Evolutionary conservation across 2,888 invertebrate species (phyloP).

Genomic region (Cataglyphis livida): DNA sequence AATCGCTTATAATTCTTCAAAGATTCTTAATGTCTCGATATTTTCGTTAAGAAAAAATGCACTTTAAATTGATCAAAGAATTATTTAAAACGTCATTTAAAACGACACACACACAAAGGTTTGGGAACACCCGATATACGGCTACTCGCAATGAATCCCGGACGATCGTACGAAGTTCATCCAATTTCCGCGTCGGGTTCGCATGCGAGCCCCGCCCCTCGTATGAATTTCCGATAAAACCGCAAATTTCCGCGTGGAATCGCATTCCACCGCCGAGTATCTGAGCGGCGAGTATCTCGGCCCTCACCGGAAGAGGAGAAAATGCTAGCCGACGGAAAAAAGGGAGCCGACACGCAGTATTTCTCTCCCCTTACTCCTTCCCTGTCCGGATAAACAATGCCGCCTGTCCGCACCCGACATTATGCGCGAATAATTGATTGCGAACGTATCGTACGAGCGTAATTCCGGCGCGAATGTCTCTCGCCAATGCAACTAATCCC

Average conservation of each 20-base stretch:
- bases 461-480: constrained; percentile 21
- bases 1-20: neutral
- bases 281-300: constrained; percentile 3
- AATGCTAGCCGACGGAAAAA: constrained; percentile 39
- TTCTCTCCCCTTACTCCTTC: constrained; percentile 12
- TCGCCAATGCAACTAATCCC: neutral
- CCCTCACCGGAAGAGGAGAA: neutral
- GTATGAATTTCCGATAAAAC: constrained; percentile 71
- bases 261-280: constrained; percentile 46
- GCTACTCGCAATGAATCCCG: neutral
- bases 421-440: constrained; percentile 51
- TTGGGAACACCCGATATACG: neutral
- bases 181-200: constrained; percentile 67
- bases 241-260: constrained; percentile 71
- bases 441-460: constrained; percentile 37
- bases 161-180: constrained; percentile 62
- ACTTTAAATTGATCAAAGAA: neutral
- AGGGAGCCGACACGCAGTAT: constrained; percentile 23
- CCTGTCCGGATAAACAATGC: constrained; percentile 34
- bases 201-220: constrained; percentile 11
- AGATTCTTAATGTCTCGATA: neutral
- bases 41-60: neutral
- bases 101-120: neutral
- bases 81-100: too few species aligned
- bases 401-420: constrained; percentile 23